Evolutionary conservation across 2,888 invertebrate genomes (phyloP), one percentile per base, ranked within the genome.

Genomic region (Electrophaes corylata): DNA sequence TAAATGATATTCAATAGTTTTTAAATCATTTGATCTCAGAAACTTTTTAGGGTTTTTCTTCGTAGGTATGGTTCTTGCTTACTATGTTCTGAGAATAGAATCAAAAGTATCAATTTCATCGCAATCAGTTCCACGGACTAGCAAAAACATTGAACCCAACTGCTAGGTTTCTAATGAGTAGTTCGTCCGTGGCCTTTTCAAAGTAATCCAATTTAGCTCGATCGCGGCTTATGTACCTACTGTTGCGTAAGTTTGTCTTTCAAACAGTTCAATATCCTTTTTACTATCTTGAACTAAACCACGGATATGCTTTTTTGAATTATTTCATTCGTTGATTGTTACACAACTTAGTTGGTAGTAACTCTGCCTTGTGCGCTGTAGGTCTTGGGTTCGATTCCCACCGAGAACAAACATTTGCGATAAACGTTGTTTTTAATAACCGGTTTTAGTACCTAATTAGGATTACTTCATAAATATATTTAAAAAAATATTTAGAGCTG

Each of bases 141-240:
- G 39, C 52, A 53, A 47, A 53, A 53, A 53, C 44, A 8, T 14
- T 2, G 14, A 20, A 10, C n/a, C 16, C 40, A 31, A 29, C 39
- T 19, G 53, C 45, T 35, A 26, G 37, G 37, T 37, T 33, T 40
- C 39, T 37, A 51, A 29, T 51, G 26, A 29, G n/a, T 20, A 18
- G 35, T 18, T 16, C 20, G 47, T 48, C 47, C 54, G 47, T 48
- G 47, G 33, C 39, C 46, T 18, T 40, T 45, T 47, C 54, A 35
- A 48, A 54, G 35, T 54, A 54, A 54, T 54, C 47, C 47, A 48
- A 54, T 54, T 51, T 47, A 54, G 46, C 20, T 39, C 45, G 11
- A 26, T 47, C 20, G 45, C 20, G 31, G n/a, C 26, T 4, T 14
- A 46, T 53, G 14, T 31, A 31, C 52, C 47, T 33, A 44, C n/a